Conservation (phyloP, 2,888 invertebrate species). For the Dascillus cervinus region DNA sequence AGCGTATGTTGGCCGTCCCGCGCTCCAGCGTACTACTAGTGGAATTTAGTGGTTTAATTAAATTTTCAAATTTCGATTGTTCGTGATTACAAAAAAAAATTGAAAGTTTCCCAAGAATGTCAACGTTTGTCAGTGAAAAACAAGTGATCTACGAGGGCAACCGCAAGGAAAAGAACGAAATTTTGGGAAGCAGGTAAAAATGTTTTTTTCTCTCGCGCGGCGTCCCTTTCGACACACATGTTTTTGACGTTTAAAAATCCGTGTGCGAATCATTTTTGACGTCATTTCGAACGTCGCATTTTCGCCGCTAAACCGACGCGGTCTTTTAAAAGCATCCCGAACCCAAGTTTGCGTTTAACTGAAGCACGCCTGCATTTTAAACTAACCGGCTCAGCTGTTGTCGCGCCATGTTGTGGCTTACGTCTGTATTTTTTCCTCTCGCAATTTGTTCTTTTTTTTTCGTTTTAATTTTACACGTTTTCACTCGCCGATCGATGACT, state of each 20-base stretch:
- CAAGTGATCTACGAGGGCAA: constrained; percentile 47
- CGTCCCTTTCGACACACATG: constrained; percentile 30
- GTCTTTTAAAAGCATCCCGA: constrained; percentile 9
- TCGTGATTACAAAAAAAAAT: constrained; percentile 8
- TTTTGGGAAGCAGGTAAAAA: constrained; percentile 44
- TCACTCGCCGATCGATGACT: neutral
- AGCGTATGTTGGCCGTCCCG: constrained; percentile 45
- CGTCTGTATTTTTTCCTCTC: too few species aligned
- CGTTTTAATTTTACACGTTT: too few species aligned
- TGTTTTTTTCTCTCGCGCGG: constrained; percentile 15
- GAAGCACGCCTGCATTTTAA: constrained; percentile 14
- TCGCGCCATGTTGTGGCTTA: constrained; percentile 18
- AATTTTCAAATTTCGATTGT: constrained; percentile 4
- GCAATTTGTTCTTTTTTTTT: too few species aligned
- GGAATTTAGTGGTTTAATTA: constrained; percentile 26
- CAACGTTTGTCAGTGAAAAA: constrained; percentile 47
- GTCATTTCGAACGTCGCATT: constrained; percentile 2
- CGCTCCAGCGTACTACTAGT: constrained; percentile 35
- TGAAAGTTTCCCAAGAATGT: too few species aligned
- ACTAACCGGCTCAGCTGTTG: constrained; percentile 16
- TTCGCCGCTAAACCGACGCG: too few species aligned
- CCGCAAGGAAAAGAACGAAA: constrained; percentile 47
- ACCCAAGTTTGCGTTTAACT: too few species aligned
- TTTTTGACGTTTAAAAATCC: constrained; percentile 37
- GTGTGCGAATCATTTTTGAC: constrained; percentile 3